Evolutionary conservation across 2,113 vertebrate genomes (phyloP), one percentile per base, ranked within the genome.

Genomic region (Tyto alba): DNA sequence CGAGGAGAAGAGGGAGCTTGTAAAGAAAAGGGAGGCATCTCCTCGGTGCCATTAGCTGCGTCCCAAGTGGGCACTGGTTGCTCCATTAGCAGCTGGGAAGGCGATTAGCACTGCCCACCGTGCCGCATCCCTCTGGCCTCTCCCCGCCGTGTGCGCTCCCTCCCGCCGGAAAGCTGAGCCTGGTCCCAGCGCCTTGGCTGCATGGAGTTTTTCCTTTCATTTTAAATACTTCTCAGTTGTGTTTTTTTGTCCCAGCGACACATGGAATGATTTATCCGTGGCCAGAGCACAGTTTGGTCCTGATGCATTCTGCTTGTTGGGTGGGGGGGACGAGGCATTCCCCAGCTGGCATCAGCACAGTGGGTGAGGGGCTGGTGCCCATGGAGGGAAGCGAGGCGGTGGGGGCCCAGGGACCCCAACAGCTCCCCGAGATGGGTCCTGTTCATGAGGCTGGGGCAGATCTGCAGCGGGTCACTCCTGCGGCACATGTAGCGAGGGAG

Each of bases 231-330:
- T 90, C 62, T 94, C 3, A 0, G n/a, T 79, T 77, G 68, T 78
- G 63, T 47, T 90, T 56, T 85, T 95, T 77, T 90, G 59, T 90
- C 80, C 83, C 43, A 38, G 78, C 10, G 13, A 93, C 95, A 97
- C 92, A 93, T 96, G 95, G 96, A 93, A 94, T 72, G 73, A 72
- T 95, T 97, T 97, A 96, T 91, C 91, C 29, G 0, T 17, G 63
- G 69, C 91, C 2, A 0, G 79, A 89, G 85, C 69, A 68, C 55
- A 29, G 40, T 71, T 94, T 76, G 62, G 76, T 90, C 76, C 62
- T 80, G 66, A 72, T 41, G n/a, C 14, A 18, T 85, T 91, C 72
- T 62, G n/a, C 53, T 88, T 38, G 63, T 67, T 67, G 47, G 36
- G 64, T 45, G 76, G 55, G 77, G 77, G 71, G 40, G 41, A 82